Conservation (phyloP, 1,140 invertebrate species). For the Aphelenchoides fujianensis region DNA sequence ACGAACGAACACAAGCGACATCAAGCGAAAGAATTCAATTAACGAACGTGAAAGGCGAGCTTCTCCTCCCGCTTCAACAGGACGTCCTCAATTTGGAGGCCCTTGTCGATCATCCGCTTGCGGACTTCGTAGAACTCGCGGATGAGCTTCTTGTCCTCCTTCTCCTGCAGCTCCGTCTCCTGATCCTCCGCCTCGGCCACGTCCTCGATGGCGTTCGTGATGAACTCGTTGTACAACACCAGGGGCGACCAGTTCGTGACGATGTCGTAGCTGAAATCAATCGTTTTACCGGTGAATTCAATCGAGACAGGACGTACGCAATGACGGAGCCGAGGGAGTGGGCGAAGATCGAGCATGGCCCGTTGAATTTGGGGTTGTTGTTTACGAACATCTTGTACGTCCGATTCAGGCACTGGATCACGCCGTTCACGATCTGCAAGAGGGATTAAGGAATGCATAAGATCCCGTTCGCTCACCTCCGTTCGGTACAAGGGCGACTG, state of each 20-base stretch:
- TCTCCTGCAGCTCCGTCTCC: background rate
- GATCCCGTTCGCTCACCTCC: slow-evolving; percentile 69
- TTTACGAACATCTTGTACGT: slow-evolving; percentile 73
- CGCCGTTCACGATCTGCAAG: slow-evolving; percentile 70
- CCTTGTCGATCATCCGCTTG: slow-evolving; percentile 45
- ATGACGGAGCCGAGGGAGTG: slow-evolving; percentile 79
- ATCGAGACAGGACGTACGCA: no score
- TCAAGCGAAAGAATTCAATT: no score
- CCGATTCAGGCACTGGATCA: slow-evolving; percentile 71
- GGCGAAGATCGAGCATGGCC: slow-evolving; percentile 74
- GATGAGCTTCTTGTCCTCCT: background rate
- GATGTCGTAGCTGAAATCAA: no score
- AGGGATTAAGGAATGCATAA: no score
- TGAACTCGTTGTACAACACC: slow-evolving; percentile 65
- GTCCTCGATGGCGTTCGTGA: slow-evolving; percentile 59
- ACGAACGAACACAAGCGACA: no score
- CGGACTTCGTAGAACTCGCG: slow-evolving; percentile 33
- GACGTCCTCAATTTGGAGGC: slow-evolving; percentile 36
- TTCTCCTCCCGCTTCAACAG: slow-evolving; percentile 30
- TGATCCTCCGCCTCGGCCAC: background rate
- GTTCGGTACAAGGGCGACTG: slow-evolving; percentile 75
- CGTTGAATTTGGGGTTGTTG: slow-evolving; percentile 72
- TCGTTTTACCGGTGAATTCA: no score
- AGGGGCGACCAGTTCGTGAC: slow-evolving; percentile 72
- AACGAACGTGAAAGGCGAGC: no score